Conservation (phyloP, 2,888 invertebrate genomes). For the Eristalis arbustorum region DNA sequence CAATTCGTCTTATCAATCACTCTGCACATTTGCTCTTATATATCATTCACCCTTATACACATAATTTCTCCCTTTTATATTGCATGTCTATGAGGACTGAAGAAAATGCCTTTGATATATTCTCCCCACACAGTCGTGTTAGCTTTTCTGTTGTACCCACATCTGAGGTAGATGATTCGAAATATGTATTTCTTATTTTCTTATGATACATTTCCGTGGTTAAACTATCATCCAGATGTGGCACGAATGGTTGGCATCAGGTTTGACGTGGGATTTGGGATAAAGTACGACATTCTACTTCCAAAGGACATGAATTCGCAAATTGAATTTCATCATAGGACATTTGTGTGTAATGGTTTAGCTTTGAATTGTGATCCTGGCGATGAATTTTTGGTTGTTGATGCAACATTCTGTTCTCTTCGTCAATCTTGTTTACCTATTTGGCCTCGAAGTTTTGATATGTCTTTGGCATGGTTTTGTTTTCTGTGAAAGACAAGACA, state of each 20-base stretch:
- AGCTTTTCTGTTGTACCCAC: constrained; percentile 50
- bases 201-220: constrained; percentile 43
- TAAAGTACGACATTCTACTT: constrained; percentile 16
- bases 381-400: not conserved
- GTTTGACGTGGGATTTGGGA: not conserved
- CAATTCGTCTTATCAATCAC: constrained; percentile 55
- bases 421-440: too few species aligned
- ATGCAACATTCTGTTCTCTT: too few species aligned
- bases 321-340: constrained; percentile 59
- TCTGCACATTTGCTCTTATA: constrained; percentile 52
- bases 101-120: constrained; percentile 48
- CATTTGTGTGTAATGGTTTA: constrained; percentile 34
- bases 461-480: too few species aligned
- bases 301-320: constrained; percentile 48
- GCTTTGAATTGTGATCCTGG: constrained; percentile 31
- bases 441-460: too few species aligned
- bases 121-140: constrained; percentile 43
- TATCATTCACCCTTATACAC: constrained; percentile 48
- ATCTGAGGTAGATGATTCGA: constrained; percentile 56
- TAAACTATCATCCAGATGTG: constrained; percentile 41
- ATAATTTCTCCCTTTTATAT: constrained; percentile 13
- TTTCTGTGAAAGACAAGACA: too few species aligned
- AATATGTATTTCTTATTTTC: constrained; percentile 54
- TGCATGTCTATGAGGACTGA: constrained; percentile 43
- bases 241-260: not conserved